These are phyloP conservation scores for Deilephila porcellus DNA, from an alignment of 2,888 invertebrate species.

Conservation along the genomic window DNA sequence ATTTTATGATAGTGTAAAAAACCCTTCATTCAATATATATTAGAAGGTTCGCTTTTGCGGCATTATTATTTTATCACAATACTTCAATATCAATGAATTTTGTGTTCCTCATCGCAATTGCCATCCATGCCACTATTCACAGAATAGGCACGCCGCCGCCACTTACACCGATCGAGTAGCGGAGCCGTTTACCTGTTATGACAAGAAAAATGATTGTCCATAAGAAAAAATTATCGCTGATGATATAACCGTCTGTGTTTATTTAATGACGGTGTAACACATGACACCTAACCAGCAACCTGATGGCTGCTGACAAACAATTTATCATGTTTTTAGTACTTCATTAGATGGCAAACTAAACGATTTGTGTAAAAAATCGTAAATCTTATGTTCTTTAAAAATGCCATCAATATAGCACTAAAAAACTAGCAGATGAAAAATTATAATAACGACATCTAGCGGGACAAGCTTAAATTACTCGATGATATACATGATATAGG, in stretches of 20 bases:
- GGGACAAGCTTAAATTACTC: too few relatives aligned
- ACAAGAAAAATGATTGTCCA: slow-evolving; percentile 32
- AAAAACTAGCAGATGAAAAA: too few relatives aligned
- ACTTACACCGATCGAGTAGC: slow-evolving; percentile 1
- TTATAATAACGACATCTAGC: too few relatives aligned
- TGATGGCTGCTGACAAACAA: not conserved
- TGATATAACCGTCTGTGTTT: slow-evolving; percentile 12
- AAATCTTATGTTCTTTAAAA: too few relatives aligned
- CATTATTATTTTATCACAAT: too few relatives aligned
- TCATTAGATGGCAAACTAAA: not conserved
- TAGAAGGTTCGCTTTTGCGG: too few relatives aligned
- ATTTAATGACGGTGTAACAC: not conserved
- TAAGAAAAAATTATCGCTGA: slow-evolving; percentile 17
- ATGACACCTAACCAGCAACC: slow-evolving; percentile 7
- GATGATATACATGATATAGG: too few relatives aligned
- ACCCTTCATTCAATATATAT: too few relatives aligned
- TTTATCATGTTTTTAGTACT: slow-evolving; percentile 4
- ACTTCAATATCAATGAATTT: too few relatives aligned
- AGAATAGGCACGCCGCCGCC: slow-evolving; percentile 1
- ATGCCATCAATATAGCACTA: too few relatives aligned
- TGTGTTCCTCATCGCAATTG: not conserved
- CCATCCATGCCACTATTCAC: not conserved
- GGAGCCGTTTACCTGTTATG: slow-evolving; percentile 23
- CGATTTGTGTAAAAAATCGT: not conserved
- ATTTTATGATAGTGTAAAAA: too few relatives aligned